Base-by-base conservation (phyloP, 2,888 invertebrate genomes). In the Nemotelus pantherinus region DNA sequence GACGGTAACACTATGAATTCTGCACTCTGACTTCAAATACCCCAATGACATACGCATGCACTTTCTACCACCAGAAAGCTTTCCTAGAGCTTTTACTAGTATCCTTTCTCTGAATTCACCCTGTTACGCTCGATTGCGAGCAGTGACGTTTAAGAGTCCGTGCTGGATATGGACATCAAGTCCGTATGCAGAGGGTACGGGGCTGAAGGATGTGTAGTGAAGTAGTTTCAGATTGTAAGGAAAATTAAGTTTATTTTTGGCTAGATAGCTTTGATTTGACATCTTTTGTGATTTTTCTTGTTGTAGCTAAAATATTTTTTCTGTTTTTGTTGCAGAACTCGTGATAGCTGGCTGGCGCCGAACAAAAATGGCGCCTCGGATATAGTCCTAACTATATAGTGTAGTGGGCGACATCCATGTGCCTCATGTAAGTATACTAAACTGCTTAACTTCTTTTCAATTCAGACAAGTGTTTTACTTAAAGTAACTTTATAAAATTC, bases 351-450 rank as follows among this genome's bases (percentile, higher is more conserved):
- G 85, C 83, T 84, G 86, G 85, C 85, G 86, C 85, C 86, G 84
- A 83, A 85, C 85, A 83, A 85, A 85, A 83, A 87, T 87, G 87
- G 86, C 87, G 87, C 87, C 86, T 87, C 86, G 87, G 87, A 87
- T 87, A 87, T 87, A 87, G 87, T 86, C 85, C 83, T 86, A 84
- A 85, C 83, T 84, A 84, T 84, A 85, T 84, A 84, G 85, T 85
- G 85, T 87, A 86, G 85, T 84, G 86, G 86, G 86, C 87, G 86
- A 87, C 85, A 86, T 87, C 84, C 86, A 87, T 87, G 87, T 87
- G 87, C 87, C 88, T 87, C 87, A 87, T 87, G 87, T 87, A 83
- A 86, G 87, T 86, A 80, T 68, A 6, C 39, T 68, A 25, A 25
- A 25, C 25, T 25, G 25, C 50, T 50, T n/a, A 68, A 68, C 41